phyloP scores from a whole-genome alignment of 2,797 vertebrate genomes.

The Varecia variegata region DNA sequence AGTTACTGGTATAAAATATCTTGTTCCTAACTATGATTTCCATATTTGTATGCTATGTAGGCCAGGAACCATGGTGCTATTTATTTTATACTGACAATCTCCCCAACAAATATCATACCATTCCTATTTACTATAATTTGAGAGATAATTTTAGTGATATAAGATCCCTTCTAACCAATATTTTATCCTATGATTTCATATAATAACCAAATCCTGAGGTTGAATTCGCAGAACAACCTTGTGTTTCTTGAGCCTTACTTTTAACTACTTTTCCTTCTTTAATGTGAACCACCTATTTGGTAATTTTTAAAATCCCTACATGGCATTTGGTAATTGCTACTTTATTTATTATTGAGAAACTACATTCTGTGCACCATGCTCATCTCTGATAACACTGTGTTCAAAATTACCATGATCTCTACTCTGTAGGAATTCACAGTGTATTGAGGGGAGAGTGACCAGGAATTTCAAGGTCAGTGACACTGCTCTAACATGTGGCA shows the following conservation, averaged over 20 bases:
- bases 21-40: not conserved
- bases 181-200: not conserved
- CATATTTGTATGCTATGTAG: not conserved
- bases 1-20: not conserved
- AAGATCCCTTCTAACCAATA: not conserved
- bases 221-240: not conserved
- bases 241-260: not conserved
- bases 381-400: not conserved
- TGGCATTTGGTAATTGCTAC: not conserved
- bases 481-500: not conserved
- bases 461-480: not conserved
- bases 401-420: not conserved
- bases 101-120: not conserved
- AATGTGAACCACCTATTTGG: not conserved
- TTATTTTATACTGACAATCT: slow-evolving; percentile 3
- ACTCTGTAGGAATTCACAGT: not conserved
- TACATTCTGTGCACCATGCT: not conserved
- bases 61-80: not conserved
- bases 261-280: not conserved
- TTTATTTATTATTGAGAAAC: slow-evolving; percentile 13
- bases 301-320: not conserved
- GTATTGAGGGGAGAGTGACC: not conserved
- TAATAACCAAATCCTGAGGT: not conserved
- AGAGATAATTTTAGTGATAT: not conserved
- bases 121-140: not conserved